A percentile compares a stretch with the other conserved stretches of the same genome.
Evolutionary conservation across 2,888 invertebrate genomes (phyloP).

Genomic region (Microplitis deprimator): DNA sequence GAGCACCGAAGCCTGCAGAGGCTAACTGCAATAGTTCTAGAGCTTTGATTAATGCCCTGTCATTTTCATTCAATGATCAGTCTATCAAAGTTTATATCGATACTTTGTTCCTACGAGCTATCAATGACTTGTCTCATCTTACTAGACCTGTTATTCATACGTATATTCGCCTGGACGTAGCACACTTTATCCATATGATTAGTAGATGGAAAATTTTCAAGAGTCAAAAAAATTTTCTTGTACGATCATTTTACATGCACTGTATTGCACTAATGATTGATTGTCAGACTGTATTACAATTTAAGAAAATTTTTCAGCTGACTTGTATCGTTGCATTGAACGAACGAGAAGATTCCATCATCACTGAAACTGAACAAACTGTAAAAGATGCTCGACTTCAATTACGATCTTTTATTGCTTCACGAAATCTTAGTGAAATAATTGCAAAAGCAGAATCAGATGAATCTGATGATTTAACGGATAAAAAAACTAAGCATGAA

Average conservation of each 20-base stretch:
- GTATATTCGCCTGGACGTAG: background rate
- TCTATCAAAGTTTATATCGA: conserved; percentile 39
- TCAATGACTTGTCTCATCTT: background rate
- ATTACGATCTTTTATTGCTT: background rate
- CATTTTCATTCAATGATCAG: conserved; percentile 41
- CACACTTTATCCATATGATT: background rate
- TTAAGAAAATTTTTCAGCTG: conserved; percentile 8
- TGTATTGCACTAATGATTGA: conserved; percentile 18
- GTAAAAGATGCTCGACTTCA: background rate
- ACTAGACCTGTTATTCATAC: background rate
- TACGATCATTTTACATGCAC: background rate
- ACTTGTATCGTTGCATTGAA: conserved; percentile 1
- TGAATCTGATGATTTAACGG: background rate
- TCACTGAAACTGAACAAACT: background rate
- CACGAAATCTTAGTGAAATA: background rate
- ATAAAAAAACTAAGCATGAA: background rate
- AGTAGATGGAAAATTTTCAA: background rate
- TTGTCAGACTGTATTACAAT: conserved; percentile 1
- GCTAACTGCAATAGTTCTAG: conserved; percentile 39
- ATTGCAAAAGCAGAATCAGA: background rate
- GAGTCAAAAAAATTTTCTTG: conserved; percentile 2
- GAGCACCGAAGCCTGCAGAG: conserved; percentile 37
- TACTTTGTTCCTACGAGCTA: conserved; percentile 20
- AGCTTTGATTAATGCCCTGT: conserved; percentile 40
- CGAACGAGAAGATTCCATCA: conserved; percentile 21